Evolutionary conservation across 1,140 invertebrate species (phyloP).

Genomic region (Polypedilum pembai): DNA sequence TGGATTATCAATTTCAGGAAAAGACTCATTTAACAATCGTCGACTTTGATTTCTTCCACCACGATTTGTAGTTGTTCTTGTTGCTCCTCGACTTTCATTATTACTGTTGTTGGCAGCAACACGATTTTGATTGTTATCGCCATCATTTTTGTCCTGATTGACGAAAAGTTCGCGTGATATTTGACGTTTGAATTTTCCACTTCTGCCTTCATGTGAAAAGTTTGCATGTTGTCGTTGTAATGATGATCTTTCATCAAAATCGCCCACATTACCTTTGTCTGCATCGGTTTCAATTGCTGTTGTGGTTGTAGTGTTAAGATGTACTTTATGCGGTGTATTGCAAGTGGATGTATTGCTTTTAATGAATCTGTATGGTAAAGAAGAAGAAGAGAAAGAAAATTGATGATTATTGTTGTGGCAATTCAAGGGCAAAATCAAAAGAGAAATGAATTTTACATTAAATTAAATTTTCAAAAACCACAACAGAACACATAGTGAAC

Average conservation of each 20-base stretch:
- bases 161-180: slow-evolving; percentile 19
- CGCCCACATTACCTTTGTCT: not conserved
- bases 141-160: slow-evolving; percentile 7
- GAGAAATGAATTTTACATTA: not conserved
- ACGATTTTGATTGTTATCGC: not conserved
- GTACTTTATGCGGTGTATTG: slow-evolving; percentile 15
- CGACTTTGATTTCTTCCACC: not conserved
- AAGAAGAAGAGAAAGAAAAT: not conserved
- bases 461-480: not conserved
- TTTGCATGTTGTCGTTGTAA: not conserved
- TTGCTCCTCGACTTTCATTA: not conserved
- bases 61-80: not conserved
- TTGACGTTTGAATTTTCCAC: not conserved
- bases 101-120: not conserved
- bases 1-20: not conserved
- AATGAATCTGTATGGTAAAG: not conserved
- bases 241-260: not conserved
- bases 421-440: not conserved
- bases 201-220: not conserved
- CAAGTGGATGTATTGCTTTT: slow-evolving; percentile 17
- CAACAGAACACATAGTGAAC: not conserved
- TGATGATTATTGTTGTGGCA: not conserved
- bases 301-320: not conserved
- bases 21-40: not conserved
- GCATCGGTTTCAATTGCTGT: not conserved